Conservation (phyloP, 2,797 vertebrate genomes). For the Microctenopoma stevenorrisi region DNA sequence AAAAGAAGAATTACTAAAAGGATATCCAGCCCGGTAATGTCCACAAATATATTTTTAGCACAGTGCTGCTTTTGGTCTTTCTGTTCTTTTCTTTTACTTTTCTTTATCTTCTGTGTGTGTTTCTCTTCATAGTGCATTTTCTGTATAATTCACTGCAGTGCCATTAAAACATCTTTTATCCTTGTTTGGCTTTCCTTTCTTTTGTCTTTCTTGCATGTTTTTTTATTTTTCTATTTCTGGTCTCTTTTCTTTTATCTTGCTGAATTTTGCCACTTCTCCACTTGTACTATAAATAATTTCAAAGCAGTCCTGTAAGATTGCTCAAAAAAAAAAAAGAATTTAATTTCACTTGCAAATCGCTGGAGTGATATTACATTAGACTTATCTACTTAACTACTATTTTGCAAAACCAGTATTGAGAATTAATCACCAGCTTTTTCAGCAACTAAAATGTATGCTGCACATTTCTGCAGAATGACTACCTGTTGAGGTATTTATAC, state of each 20-base stretch:
- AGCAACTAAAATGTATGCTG: constrained; percentile 37
- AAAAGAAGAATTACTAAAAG: constrained; percentile 34
- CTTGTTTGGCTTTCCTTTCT: constrained; percentile 79
- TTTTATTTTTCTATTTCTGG: constrained; percentile 47
- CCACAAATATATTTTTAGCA: constrained; percentile 65
- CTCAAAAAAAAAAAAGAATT: background rate
- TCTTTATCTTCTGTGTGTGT: constrained; percentile 77
- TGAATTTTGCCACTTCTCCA: constrained; percentile 20
- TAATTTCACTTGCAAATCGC: background rate
- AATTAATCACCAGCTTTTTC: constrained; percentile 25
- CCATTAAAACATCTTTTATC: constrained; percentile 91
- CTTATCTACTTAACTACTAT: background rate
- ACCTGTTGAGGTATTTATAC: constrained; percentile 43
- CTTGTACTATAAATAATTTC: constrained; percentile 16
- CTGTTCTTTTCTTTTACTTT: constrained; percentile 59
- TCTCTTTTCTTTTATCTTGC: constrained; percentile 23
- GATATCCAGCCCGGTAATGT: constrained; percentile 45
- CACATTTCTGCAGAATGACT: constrained; percentile 59
- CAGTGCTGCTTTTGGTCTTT: constrained; percentile 72
- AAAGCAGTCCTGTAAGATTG: background rate
- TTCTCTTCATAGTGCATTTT: constrained; percentile 84
- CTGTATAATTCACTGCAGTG: constrained; percentile 88
- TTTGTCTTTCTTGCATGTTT: constrained; percentile 69
- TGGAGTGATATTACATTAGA: background rate
- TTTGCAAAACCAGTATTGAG: background rate